phyloP scores from a whole-genome alignment of 2,888 invertebrate species.

The Apamea anceps region DNA sequence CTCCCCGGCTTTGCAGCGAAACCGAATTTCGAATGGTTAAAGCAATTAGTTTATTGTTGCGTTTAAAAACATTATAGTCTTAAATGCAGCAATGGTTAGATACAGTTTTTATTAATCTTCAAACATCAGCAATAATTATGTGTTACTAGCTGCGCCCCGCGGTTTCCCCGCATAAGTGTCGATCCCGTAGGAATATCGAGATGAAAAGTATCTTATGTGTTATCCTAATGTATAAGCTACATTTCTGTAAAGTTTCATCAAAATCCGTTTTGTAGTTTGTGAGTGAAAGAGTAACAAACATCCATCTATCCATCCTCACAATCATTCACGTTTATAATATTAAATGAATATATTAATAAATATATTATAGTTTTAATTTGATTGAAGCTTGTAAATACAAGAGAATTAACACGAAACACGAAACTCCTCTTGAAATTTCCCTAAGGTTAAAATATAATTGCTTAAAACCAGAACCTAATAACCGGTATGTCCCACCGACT shows the following conservation, averaged over 20 bases:
- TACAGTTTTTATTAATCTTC: background rate
- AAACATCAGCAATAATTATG: background rate
- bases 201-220: no score
- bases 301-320: background rate
- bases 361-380: background rate
- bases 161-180: no score
- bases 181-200: no score
- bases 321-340: background rate
- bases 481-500: no score
- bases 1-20: slow-evolving; percentile 16
- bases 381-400: background rate
- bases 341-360: background rate
- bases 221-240: no score
- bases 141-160: background rate
- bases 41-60: slow-evolving; percentile 34
- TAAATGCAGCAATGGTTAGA: background rate
- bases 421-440: no score
- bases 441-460: no score
- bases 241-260: background rate
- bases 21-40: slow-evolving; percentile 42
- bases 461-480: no score
- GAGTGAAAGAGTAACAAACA: background rate
- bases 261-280: background rate
- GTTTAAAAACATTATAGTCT: slow-evolving; percentile 12
- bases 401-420: background rate